Percentiles rank a stretch among this genome's conserved stretches.
These are phyloP conservation scores for Drosophila histrio DNA, from an alignment of 2,888 invertebrate genomes.

Conservation along the genomic window DNA sequence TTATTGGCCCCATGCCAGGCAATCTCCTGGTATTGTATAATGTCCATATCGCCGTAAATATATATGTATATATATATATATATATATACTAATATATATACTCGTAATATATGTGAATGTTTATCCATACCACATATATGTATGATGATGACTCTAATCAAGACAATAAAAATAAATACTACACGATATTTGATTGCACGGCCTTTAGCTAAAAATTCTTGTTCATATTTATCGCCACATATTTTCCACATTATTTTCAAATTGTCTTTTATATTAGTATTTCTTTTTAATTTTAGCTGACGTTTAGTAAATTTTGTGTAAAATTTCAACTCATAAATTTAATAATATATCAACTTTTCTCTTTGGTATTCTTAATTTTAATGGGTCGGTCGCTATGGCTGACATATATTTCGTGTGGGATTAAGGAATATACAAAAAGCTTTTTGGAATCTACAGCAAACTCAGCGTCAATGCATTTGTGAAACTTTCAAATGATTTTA, in stretches of 20 bases:
- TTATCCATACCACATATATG: conserved; percentile 6
- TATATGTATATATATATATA: neutral
- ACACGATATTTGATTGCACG: conserved; percentile 46
- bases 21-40: conserved; percentile 64
- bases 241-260: conserved; percentile 20
- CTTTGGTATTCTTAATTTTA: conserved; percentile 36
- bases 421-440: conserved; percentile 23
- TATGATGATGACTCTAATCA: conserved; percentile 63
- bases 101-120: conserved; percentile 4
- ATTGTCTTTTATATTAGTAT: conserved; percentile 15
- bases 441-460: neutral
- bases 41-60: conserved; percentile 60
- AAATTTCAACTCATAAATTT: conserved; percentile 47
- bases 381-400: conserved; percentile 27
- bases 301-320: conserved; percentile 33
- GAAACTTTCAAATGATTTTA: neutral
- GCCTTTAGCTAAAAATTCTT: conserved; percentile 42
- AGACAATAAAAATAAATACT: conserved; percentile 74
- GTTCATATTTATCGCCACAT: conserved; percentile 37
- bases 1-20: conserved; percentile 76
- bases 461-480: neutral
- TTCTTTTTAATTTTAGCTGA: conserved; percentile 2
- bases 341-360: conserved; percentile 32
- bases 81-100: conserved; percentile 2
- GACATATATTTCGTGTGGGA: conserved; percentile 45